Base-by-base conservation (phyloP, 2,888 invertebrate genomes). In the Resseliella maxima region DNA sequence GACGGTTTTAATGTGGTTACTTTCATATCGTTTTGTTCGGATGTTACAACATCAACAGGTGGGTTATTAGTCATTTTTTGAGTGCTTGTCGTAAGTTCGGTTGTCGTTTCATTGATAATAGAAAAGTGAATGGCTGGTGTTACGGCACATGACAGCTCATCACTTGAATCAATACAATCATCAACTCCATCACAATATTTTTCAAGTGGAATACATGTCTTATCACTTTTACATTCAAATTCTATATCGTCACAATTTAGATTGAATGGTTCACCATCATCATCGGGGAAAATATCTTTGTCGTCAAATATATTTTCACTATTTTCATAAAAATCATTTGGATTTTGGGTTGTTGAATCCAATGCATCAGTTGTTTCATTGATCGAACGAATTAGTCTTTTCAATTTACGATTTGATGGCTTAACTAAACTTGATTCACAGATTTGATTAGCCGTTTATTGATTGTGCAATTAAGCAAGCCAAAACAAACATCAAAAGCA, bases 111-210 rank as follows among this genome's bases (percentile, higher is more conserved):
- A 81, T 81, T 83, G 36, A 38, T 5, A 10, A 83, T 83, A 0
- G 85, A 45, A 46, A 45, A 85, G 3, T 21, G 45, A 85, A 85
- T 85, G 21, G 24, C 83, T 64, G 72, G n/a, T 38, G 86, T 46
- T 87, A 54, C 31, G 2, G 94, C 92, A 91, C 95, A 95, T 88
- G 93, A 92, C 86, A 88, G 85, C 90, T 95, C 95, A 89, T 95
- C 95, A 38, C 93, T 93, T 85, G 92, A 91, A 88, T 94, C 94
- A 38, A 89, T 89, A 89, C 95, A 95, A 88, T 95, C 92, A 24
- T 72, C 85, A 3, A 89, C 86, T 46, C 92, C 91, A 89, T 94
- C 92, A 90, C 95, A 95, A 46, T 91, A 91, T 85, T 89, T 90
- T 87, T 89, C 90, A 72, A 88, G 89, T 59, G 93, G 92, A 88